Conservation (phyloP, 2,113 vertebrate genomes). For the Mugil cephalus region DNA sequence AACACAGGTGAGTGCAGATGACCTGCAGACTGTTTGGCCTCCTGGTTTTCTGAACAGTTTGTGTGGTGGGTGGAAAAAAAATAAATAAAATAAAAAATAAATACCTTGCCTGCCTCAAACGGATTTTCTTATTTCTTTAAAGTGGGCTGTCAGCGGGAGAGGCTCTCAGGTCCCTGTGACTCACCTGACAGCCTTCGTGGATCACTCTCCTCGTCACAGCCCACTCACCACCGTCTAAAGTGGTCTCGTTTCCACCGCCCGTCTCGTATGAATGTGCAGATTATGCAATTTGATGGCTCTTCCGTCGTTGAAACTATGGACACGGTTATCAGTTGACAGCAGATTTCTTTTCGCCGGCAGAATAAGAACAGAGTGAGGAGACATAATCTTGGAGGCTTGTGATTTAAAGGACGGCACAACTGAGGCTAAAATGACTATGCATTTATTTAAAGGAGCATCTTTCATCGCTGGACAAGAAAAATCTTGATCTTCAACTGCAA, state of each 20-base stretch:
- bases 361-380: conserved; percentile 1
- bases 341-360: not conserved
- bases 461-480: no score
- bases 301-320: conserved; percentile 28
- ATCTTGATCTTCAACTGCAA: no score
- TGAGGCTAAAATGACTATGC: not conserved
- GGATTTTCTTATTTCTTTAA: conserved; percentile 38
- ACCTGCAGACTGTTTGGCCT: conserved; percentile 2
- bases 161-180: conserved; percentile 66
- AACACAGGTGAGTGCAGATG: conserved; percentile 12
- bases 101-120: conserved; percentile 13
- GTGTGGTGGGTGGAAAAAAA: conserved; percentile 53
- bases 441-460: no score
- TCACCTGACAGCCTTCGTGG: conserved; percentile 72
- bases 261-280: conserved; percentile 31
- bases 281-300: conserved; percentile 48
- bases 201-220: conserved; percentile 59
- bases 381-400: not conserved
- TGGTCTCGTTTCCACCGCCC: conserved; percentile 37
- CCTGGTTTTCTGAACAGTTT: conserved; percentile 2
- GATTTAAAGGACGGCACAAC: no score
- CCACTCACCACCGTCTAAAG: conserved; percentile 69
- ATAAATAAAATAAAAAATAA: conserved; percentile 8
- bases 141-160: conserved; percentile 67
- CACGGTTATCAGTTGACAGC: conserved; percentile 10